A percentile compares a stretch with the other conserved stretches of the same genome.
These are phyloP conservation scores for Paraescarpia echinospica DNA, from an alignment of 1,140 invertebrate genomes.

Conservation along the genomic window DNA sequence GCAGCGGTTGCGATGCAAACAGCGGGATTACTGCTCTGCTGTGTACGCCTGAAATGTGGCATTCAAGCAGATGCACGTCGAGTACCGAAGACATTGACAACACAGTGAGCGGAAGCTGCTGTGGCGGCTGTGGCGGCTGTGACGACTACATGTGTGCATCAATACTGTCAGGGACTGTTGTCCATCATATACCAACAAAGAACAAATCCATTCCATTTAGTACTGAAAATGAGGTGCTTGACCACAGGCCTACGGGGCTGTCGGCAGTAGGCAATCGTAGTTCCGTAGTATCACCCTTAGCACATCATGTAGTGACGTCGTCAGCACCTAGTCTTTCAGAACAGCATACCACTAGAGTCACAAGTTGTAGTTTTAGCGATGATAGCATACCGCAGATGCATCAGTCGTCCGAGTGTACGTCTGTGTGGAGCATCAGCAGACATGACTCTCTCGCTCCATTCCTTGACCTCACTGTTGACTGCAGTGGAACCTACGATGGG, in stretches of 20 bases:
- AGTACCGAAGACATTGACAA: neutral
- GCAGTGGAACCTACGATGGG: neutral
- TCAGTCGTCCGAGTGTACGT: neutral
- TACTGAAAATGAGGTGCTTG: neutral
- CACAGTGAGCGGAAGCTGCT: neutral
- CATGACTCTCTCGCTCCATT: neutral
- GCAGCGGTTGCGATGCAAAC: neutral
- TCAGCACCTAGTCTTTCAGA: neutral
- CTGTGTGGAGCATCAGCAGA: neutral
- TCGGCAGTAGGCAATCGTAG: neutral
- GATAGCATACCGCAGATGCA: neutral
- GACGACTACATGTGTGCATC: neutral
- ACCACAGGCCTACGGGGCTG: neutral
- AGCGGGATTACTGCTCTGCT: neutral
- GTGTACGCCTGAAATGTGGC: neutral
- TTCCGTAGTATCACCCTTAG: neutral
- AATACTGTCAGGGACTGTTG: neutral
- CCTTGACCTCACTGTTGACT: neutral
- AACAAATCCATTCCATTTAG: conserved; percentile 6
- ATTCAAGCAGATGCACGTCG: neutral
- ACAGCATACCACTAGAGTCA: neutral
- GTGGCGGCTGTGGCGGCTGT: neutral
- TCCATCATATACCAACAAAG: neutral
- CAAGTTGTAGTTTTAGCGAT: neutral
- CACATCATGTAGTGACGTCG: neutral